These are phyloP conservation scores for Acronicta alni DNA, from an alignment of 2,888 invertebrate species.

Conservation along the genomic window DNA sequence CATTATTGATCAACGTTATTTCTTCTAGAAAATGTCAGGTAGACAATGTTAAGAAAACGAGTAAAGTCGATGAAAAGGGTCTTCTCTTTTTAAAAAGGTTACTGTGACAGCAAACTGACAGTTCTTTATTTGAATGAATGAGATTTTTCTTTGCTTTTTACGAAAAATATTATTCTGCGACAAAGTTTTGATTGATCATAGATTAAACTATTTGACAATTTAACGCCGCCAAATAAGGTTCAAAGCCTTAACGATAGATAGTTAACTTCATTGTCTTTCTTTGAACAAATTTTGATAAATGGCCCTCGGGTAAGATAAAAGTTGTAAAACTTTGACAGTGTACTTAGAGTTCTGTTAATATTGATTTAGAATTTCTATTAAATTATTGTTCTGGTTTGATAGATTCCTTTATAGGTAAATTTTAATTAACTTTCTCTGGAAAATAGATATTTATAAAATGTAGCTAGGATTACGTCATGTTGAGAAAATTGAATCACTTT, in stretches of 20 bases:
- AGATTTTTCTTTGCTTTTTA: slow-evolving; percentile 34
- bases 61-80: slow-evolving; percentile 39
- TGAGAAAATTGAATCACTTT: slow-evolving; percentile 35
- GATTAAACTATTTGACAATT: slow-evolving; percentile 51
- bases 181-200: slow-evolving; percentile 47
- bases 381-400: slow-evolving; percentile 30
- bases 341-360: slow-evolving; percentile 59
- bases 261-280: slow-evolving; percentile 61
- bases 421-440: slow-evolving; percentile 9
- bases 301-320: slow-evolving; percentile 57
- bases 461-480: slow-evolving; percentile 19
- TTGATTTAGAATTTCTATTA: slow-evolving; percentile 59
- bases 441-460: slow-evolving; percentile 14
- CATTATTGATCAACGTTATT: slow-evolving; percentile 49
- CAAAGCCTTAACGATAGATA: slow-evolving; percentile 38
- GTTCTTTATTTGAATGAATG: slow-evolving; percentile 41
- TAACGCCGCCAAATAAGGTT: slow-evolving; percentile 32
- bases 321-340: slow-evolving; percentile 56
- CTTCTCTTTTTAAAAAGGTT: slow-evolving; percentile 40
- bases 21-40: slow-evolving; percentile 34
- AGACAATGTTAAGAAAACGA: slow-evolving; percentile 30
- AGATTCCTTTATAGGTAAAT: slow-evolving; percentile 17
- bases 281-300: slow-evolving; percentile 63
- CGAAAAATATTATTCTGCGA: slow-evolving; percentile 31
- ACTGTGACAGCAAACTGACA: slow-evolving; percentile 45